Evolutionary conservation across 2,113 vertebrate species (phyloP), one percentile per base, ranked within the genome.

Genomic region (Phalacrocorax aristotelis): DNA sequence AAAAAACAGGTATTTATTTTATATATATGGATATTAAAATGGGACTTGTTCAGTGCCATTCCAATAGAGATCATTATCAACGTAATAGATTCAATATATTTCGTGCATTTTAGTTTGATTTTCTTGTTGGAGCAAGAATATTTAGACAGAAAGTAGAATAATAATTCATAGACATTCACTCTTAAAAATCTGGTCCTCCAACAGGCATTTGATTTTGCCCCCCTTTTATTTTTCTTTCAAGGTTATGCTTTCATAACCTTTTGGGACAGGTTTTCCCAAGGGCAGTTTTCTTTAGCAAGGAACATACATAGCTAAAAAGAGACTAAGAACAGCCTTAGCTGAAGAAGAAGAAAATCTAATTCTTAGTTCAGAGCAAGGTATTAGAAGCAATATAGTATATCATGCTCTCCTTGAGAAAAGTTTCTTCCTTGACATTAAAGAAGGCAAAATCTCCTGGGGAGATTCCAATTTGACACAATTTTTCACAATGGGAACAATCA

Each of bases 1-100:
- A 32, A 62, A 3, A 0, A 3, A 5, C 14, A 65, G 1, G 2
- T 22, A 29, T 70, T 70, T 57, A 12, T 86, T 42, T 75, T 81
- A 19, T 51, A 16, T 51, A 26, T 30, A 23, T 64, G 8, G 30
- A 8, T 36, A 21, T 34, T 74, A 40, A 68, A 81, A 46, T 21
- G 3, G 9, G 3, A 38, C 4, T 49, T 70, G 5, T 44, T 74
- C 11, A 38, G 25, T 75, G 10, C 13, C 9, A 48, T 83, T 85
- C 62, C 13, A 11, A 38, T 26, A 88, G 18, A 30, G 2, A 52
- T 38, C 11, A 46, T 46, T 4, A 71, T 27, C 23, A 26, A 34
- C 23, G 3, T 34, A 70, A 87, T 1, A 83, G 17, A 20, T 29
- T 25, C 25, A 57, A 13, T 20, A 20, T 0, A 11, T 55, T 87